These are phyloP conservation scores for Austrofundulus limnaeus DNA, from an alignment of 2,113 vertebrate genomes.

Conservation along the genomic window DNA sequence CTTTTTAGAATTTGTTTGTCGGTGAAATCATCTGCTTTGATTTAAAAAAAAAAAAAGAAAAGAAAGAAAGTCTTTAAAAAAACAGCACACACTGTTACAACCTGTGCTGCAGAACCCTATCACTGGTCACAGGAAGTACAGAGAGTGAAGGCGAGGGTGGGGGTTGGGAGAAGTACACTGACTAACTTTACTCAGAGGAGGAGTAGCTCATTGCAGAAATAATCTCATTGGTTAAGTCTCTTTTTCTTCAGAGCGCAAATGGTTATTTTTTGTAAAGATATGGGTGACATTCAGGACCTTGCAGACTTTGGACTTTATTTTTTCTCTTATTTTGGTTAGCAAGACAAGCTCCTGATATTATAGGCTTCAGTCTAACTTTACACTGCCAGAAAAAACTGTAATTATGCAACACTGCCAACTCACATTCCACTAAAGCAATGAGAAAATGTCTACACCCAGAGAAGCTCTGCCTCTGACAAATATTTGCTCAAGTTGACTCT, in stretches of 20 bases:
- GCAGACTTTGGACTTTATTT: neutral
- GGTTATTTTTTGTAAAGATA: slow-evolving; percentile 9
- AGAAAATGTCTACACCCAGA: slow-evolving; percentile 52
- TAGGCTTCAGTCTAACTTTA: slow-evolving; percentile 27
- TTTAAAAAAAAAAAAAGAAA: slow-evolving; percentile 1
- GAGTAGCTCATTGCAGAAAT: slow-evolving; percentile 47
- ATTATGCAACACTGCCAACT: slow-evolving; percentile 38
- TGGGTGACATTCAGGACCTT: slow-evolving; percentile 35
- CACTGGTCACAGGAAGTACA: slow-evolving; percentile 32
- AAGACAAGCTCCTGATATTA: slow-evolving; percentile 1
- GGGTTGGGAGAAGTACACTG: neutral
- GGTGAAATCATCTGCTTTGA: slow-evolving; percentile 24
- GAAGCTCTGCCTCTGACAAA: slow-evolving; percentile 61
- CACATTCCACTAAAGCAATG: slow-evolving; percentile 46
- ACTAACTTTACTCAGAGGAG: slow-evolving; percentile 39
- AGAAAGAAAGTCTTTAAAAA: no score
- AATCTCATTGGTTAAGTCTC: slow-evolving; percentile 30
- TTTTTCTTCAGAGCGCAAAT: neutral
- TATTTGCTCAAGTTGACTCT: slow-evolving; percentile 49
- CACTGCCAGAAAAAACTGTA: slow-evolving; percentile 31
- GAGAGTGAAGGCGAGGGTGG: no score
- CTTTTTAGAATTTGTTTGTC: no score
- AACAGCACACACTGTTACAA: slow-evolving; percentile 14
- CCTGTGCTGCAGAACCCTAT: slow-evolving; percentile 35
- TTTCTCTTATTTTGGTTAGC: neutral